Evolutionary conservation across 53 echinoderm and acorn worm genomes (phyloP).

Genomic region (Holothuria leucospilota): DNA sequence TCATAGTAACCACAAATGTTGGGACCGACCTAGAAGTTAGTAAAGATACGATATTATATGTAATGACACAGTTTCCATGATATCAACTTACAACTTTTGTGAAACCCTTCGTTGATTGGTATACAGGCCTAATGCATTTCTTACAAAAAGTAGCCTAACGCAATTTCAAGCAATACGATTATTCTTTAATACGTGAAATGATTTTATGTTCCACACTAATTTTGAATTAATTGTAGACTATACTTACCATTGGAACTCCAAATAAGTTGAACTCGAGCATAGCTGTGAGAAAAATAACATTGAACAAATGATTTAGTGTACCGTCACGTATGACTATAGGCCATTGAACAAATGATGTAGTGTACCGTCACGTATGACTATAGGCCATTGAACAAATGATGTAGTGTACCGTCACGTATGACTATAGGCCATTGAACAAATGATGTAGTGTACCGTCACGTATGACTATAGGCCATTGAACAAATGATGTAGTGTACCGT

Average conservation of each 20-base stretch:
- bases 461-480: no score
- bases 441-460: background rate
- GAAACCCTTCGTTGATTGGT: no score
- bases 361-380: background rate
- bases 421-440: no score
- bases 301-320: background rate
- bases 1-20: slow-evolving; percentile 89
- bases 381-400: background rate
- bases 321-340: background rate
- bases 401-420: background rate
- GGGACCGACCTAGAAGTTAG: slow-evolving; percentile 74
- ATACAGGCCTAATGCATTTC: no score
- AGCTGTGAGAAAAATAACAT: slow-evolving; percentile 58
- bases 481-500: background rate
- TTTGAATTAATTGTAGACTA: no score
- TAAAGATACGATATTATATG: no score
- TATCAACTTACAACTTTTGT: no score
- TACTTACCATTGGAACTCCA: slow-evolving; percentile 95
- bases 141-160: no score
- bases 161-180: no score
- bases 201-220: no score
- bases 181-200: no score
- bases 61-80: no score
- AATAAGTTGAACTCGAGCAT: slow-evolving; percentile 88
- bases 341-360: background rate